These are phyloP conservation scores for Platyrinchus mystaceus DNA, from an alignment of 2,797 vertebrate genomes.

Conservation along the genomic window DNA sequence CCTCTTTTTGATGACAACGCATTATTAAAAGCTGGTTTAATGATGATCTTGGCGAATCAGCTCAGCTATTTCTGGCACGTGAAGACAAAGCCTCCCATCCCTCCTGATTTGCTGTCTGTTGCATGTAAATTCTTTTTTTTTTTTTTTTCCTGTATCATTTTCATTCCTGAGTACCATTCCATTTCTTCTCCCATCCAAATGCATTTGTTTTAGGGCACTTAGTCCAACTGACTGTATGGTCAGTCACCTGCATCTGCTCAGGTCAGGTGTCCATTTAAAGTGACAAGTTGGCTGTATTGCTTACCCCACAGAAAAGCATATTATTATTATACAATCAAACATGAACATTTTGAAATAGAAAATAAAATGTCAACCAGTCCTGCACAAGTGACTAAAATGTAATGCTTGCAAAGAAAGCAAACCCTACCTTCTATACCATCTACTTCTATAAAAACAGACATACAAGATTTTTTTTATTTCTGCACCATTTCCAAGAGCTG, in stretches of 20 bases:
- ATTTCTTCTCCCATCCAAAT: neutral
- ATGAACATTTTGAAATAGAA: neutral
- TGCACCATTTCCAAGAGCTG: neutral
- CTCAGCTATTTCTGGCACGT: neutral
- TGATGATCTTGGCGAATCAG: neutral
- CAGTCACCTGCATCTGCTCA: neutral
- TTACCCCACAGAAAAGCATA: neutral
- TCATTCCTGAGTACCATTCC: neutral
- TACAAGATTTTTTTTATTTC: neutral
- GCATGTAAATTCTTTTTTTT: neutral
- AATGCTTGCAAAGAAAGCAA: neutral
- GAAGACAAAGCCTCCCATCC: neutral
- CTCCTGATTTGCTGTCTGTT: neutral
- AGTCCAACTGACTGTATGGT: neutral
- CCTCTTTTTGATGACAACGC: neutral
- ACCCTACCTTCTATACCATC: neutral
- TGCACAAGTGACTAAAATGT: neutral
- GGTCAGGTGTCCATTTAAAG: neutral
- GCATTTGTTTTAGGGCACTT: neutral
- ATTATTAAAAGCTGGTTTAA: slow-evolving; percentile 1
- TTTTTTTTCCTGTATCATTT: neutral
- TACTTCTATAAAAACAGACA: neutral
- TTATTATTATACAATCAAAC: neutral
- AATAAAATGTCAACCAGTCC: neutral
- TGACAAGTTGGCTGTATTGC: neutral